Evolutionary conservation across 2,888 invertebrate genomes (phyloP).

Genomic region (Strigamia maritima): DNA sequence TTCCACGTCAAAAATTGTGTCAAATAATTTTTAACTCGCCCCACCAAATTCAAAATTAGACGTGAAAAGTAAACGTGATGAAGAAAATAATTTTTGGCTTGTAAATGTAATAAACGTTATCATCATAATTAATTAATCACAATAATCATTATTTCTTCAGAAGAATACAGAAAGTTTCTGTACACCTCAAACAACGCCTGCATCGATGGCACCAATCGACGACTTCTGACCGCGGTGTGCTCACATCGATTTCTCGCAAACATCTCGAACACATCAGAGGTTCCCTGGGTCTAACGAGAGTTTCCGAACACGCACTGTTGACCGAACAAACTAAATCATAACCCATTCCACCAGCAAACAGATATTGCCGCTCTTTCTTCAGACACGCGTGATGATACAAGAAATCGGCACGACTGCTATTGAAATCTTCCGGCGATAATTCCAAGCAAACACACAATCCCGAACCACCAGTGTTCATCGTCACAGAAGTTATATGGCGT

Average conservation of each 20-base stretch:
- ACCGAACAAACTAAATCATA: constrained; percentile 32
- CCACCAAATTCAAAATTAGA: too few species aligned
- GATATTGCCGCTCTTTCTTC: constrained; percentile 34
- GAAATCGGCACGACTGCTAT: background rate
- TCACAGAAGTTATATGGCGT: background rate
- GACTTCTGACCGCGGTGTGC: constrained; percentile 23
- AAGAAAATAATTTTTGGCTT: background rate
- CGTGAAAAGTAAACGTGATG: too few species aligned
- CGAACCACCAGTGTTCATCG: constrained; percentile 3
- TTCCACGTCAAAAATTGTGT: too few species aligned
- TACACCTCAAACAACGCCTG: constrained; percentile 35
- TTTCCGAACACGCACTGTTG: constrained; percentile 27
- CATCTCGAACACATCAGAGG: constrained; percentile 22
- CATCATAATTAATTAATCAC: too few species aligned
- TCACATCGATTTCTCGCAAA: constrained; percentile 31
- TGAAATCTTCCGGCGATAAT: constrained; percentile 20
- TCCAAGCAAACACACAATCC: constrained; percentile 36
- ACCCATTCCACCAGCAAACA: constrained; percentile 36
- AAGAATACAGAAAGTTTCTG: constrained; percentile 36
- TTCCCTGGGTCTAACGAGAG: constrained; percentile 31
- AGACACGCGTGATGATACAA: constrained; percentile 37
- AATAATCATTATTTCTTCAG: constrained; percentile 8
- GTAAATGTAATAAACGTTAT: background rate
- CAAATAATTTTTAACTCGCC: too few species aligned
- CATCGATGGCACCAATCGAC: constrained; percentile 36